Evolutionary conservation across 2,797 vertebrate species (phyloP).

Genomic region (Philypnodon macrostomus): DNA sequence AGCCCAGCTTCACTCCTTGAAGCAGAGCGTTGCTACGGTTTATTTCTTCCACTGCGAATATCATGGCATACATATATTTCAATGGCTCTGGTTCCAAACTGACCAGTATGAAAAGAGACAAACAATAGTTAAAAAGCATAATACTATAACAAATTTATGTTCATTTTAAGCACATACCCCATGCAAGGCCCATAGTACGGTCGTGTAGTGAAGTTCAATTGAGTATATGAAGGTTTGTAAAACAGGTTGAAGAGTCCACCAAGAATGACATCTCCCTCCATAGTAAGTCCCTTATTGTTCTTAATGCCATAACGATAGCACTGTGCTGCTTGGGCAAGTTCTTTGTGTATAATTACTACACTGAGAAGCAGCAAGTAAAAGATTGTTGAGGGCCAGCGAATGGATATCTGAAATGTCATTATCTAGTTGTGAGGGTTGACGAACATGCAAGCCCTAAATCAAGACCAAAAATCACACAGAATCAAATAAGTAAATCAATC

Average conservation of each 20-base stretch:
- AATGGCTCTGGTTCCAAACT: constrained; percentile 69
- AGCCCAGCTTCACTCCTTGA: constrained; percentile 70
- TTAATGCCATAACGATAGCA: constrained; percentile 47
- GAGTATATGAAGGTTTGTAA: constrained; percentile 38
- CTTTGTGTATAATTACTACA: constrained; percentile 16
- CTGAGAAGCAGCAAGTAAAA: constrained; percentile 32
- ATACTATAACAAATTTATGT: neutral
- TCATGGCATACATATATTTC: constrained; percentile 60
- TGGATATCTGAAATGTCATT: constrained; percentile 12
- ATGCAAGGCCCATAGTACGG: constrained; percentile 53
- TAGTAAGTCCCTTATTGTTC: constrained; percentile 44
- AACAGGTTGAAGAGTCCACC: constrained; percentile 68
- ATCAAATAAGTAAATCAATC: neutral
- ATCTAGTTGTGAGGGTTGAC: constrained; percentile 13
- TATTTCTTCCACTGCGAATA: constrained; percentile 68
- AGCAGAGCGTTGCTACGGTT: constrained; percentile 66
- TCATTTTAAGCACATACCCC: no score
- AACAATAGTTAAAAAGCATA: neutral
- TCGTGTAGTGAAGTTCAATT: constrained; percentile 46
- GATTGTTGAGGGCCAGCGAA: constrained; percentile 4
- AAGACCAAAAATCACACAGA: neutral
- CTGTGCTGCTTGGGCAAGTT: constrained; percentile 8
- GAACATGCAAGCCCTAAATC: neutral
- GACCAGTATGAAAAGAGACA: constrained; percentile 25
- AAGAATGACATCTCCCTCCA: constrained; percentile 72